Evolutionary conservation across 1,140 invertebrate species (phyloP), one percentile per base, ranked within the genome.

Genomic region (Chrysoperla carnea): DNA sequence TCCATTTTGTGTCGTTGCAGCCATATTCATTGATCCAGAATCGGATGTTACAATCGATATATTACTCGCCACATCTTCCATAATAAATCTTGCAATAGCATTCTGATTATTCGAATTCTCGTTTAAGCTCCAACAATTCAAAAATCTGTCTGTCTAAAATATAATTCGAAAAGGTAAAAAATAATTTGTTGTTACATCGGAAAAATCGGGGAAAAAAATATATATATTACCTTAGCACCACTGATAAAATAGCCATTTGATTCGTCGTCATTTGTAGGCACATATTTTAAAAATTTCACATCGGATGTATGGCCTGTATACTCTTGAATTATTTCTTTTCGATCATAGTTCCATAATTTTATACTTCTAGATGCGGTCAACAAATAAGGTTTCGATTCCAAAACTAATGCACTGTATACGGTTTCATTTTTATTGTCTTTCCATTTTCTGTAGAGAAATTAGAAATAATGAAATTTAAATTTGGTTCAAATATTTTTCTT

Each of bases 1-100:
- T 11, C 85, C 85, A 57, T 71, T 79, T 48, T 73, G 70, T 1
- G 81, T 84, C 1, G 77, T 69, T 9, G 76, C 77, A 6, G 68
- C 67, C 29, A 84, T 50, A 42, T 67, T 60, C 4, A 79, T 49
- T 28, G 61, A 57, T 2, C 66, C 63, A 36, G 66, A 63, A 4
- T 61, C 58, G n/a, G 54, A 48, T 40, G 63, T 49, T 39, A 49
- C 66, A 42, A 60, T 55, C 52, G 46, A 67, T 51, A 82, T 50
- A 42, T 64, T 64, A n/a, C 64, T 61, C 0, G 74, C 72, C 28
- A 74, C 67, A 54, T 81, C 76, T 52, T 78, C 75, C 53, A 83
- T 62, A 1, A 77, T 63, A 51, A 82, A 75, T 45, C 67, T 73
- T 13, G 62, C 61, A 29, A 64, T 49, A 28, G 64, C 51, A 43